Conservation (phyloP, 2,797 vertebrate species). For the Gorsachius magnificus region DNA sequence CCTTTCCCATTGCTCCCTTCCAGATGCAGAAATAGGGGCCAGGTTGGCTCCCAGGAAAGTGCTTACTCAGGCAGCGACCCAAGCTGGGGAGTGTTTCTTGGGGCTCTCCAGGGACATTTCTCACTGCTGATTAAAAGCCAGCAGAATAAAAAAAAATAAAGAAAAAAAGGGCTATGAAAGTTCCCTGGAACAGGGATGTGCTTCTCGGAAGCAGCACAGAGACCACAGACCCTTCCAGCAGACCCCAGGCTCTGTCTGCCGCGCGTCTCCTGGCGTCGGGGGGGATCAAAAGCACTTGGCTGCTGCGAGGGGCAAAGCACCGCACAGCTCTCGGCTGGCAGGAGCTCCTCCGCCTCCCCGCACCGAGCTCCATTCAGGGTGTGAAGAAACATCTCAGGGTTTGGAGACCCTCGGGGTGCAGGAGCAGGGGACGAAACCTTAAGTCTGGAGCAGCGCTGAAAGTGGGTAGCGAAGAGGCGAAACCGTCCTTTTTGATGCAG, state of each 20-base stretch:
- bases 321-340: background rate
- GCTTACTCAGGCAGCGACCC: slow-evolving; percentile 15
- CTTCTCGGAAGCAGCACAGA: background rate
- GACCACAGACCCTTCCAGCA: background rate
- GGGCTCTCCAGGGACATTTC: background rate
- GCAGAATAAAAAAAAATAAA: background rate
- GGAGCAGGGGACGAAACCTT: background rate
- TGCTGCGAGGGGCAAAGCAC: background rate
- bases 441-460: background rate
- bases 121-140: slow-evolving; percentile 5
- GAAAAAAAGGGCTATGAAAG: slow-evolving; percentile 11
- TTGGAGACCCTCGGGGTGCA: background rate
- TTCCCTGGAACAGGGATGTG: background rate
- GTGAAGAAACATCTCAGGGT: background rate
- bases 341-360: background rate
- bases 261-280: background rate
- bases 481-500: slow-evolving; percentile 29
- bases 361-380: background rate
- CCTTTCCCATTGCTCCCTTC: slow-evolving; percentile 7
- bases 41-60: background rate
- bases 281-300: background rate
- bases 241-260: background rate
- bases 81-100: background rate
- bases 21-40: background rate
- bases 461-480: background rate